Evolutionary conservation across 1,140 invertebrate genomes (phyloP).

Genomic region (Helicorthomorpha holstii): DNA sequence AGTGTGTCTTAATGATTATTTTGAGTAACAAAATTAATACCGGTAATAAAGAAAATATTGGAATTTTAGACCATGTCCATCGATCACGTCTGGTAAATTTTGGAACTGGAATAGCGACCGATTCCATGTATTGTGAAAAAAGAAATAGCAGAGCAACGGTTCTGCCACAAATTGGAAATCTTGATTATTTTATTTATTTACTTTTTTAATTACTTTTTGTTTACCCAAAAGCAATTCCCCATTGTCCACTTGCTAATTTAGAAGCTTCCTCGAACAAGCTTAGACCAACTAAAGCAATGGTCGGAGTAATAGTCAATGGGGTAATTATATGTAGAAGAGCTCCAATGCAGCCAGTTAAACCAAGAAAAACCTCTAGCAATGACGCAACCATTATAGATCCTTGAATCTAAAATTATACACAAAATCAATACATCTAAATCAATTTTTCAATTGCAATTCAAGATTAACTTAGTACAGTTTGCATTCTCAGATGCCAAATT

Average conservation of each 20-base stretch:
- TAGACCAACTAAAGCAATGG: constrained; percentile 27
- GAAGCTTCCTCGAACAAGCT: constrained; percentile 23
- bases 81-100: constrained; percentile 11
- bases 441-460: too few relatives aligned
- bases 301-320: constrained; percentile 29
- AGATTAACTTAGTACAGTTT: too few relatives aligned
- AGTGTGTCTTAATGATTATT: too few relatives aligned
- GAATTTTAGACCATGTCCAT: constrained; percentile 12
- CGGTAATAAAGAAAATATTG: constrained; percentile 21
- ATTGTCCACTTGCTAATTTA: constrained; percentile 21
- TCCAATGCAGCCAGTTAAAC: constrained; percentile 23
- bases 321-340: constrained; percentile 26
- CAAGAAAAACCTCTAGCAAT: constrained; percentile 22
- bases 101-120: constrained; percentile 17
- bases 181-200: too few relatives aligned
- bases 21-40: too few relatives aligned
- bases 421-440: too few relatives aligned
- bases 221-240: constrained; percentile 26
- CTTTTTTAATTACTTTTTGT: constrained; percentile 9
- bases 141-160: constrained; percentile 20
- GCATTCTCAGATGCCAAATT: too few relatives aligned
- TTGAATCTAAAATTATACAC: constrained; percentile 19
- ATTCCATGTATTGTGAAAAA: constrained; percentile 20
- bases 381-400: constrained; percentile 24
- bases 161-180: constrained; percentile 15